Conservation (phyloP, 2,113 vertebrate species). For the Urocolius indicus region DNA sequence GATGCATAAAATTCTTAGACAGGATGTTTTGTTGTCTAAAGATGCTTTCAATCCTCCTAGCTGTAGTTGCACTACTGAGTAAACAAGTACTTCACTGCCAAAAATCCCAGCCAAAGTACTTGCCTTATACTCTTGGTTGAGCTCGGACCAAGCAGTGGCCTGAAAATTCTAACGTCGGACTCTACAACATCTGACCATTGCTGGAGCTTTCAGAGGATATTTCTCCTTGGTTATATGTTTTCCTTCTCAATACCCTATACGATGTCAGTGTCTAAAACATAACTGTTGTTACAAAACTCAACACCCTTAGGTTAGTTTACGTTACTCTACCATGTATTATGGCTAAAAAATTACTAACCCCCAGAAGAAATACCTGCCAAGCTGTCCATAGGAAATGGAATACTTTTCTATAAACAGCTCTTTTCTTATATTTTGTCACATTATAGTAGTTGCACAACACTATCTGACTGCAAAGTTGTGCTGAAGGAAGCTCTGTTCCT, state of each 20-base stretch:
- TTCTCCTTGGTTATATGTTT: background rate
- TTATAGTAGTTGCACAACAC: background rate
- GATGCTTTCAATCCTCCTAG: slow-evolving; percentile 20
- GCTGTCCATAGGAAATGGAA: background rate
- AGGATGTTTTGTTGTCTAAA: slow-evolving; percentile 2
- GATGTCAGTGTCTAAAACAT: background rate
- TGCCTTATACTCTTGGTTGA: background rate
- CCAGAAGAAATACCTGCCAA: background rate
- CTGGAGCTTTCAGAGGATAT: background rate
- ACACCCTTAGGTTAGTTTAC: background rate
- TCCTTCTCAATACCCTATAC: background rate
- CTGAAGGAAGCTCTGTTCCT: background rate
- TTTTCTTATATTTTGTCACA: background rate
- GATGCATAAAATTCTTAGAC: slow-evolving; percentile 28
- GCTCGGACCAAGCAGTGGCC: background rate
- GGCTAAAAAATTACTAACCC: background rate
- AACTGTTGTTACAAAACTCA: background rate
- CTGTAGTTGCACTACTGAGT: background rate
- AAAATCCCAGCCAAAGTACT: slow-evolving; percentile 16
- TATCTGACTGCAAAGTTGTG: background rate
- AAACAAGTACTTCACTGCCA: slow-evolving; percentile 53
- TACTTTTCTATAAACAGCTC: background rate
- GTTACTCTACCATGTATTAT: background rate
- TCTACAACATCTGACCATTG: background rate
- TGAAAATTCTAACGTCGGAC: background rate